phyloP scores from a whole-genome alignment of 2,888 invertebrate species.

The Daptonema setosum region DNA sequence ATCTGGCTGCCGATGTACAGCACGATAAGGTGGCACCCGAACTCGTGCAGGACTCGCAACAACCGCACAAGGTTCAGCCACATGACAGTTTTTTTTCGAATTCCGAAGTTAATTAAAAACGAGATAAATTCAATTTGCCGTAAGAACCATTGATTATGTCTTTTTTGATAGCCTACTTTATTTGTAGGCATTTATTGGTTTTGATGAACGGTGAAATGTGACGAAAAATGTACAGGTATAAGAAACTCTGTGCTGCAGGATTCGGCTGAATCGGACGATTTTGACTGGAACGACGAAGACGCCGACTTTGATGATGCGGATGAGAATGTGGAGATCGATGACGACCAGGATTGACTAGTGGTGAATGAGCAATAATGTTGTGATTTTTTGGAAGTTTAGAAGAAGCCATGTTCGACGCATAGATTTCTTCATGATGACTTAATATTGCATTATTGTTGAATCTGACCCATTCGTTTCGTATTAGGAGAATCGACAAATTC shows the following conservation, averaged over 20 bases:
- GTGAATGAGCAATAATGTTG: too few species aligned
- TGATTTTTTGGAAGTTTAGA: too few species aligned
- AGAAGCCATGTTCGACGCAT: too few species aligned
- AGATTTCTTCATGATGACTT: too few species aligned
- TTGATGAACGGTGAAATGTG: not conserved
- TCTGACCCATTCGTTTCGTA: too few species aligned
- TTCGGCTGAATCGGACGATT: slow-evolving; percentile 9
- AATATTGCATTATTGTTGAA: too few species aligned
- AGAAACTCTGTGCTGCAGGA: not conserved
- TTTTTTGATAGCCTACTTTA: not conserved
- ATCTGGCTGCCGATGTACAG: slow-evolving; percentile 1
- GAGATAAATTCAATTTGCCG: too few species aligned
- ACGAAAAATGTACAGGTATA: too few species aligned
- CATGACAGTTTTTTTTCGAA: too few species aligned
- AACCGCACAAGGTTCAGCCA: too few species aligned
- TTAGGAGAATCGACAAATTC: too few species aligned
- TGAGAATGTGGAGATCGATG: slow-evolving; percentile 13
- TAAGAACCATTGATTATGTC: not conserved
- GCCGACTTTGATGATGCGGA: slow-evolving; percentile 16
- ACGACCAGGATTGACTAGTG: slow-evolving; percentile 13
- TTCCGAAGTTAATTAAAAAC: not conserved
- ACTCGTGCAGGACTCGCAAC: not conserved
- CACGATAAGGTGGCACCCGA: not conserved
- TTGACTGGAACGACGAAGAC: slow-evolving; percentile 14
- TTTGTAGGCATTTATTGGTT: not conserved